phyloP scores from a whole-genome alignment of 2,797 vertebrate genomes.

The Urocyon cinereoargenteus region DNA sequence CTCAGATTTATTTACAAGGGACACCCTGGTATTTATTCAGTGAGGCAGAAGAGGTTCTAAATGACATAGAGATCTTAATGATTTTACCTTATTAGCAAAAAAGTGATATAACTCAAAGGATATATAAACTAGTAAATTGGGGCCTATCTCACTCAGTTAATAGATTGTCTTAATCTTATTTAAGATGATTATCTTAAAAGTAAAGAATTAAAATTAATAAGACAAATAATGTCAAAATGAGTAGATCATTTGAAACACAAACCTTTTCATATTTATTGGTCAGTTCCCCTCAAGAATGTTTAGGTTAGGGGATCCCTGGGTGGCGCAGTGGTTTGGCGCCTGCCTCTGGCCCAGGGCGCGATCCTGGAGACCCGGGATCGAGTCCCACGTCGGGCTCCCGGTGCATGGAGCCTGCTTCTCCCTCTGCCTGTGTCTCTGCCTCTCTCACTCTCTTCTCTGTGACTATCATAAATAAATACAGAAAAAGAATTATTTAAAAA shows the following conservation, averaged over 20 bases:
- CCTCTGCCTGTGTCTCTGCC: too few relatives aligned
- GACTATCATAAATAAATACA: too few relatives aligned
- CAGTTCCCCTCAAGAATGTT: background rate
- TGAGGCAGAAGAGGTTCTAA: background rate
- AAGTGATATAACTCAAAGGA: background rate
- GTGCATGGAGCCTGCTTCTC: too few relatives aligned
- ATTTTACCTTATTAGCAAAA: constrained; percentile 5
- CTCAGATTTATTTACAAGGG: background rate
- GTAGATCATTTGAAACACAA: constrained; percentile 37
- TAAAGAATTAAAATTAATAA: constrained; percentile 38
- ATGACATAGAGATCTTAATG: background rate
- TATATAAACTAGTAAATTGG: background rate
- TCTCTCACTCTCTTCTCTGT: too few relatives aligned
- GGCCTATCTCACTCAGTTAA: constrained; percentile 22
- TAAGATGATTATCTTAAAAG: constrained; percentile 32
- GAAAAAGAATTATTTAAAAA: too few relatives aligned
- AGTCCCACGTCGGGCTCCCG: too few relatives aligned
- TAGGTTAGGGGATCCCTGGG: too few relatives aligned
- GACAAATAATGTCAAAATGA: background rate
- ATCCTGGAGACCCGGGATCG: too few relatives aligned
- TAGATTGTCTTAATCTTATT: constrained; percentile 26
- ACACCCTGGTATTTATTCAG: background rate
- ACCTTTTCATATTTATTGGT: constrained; percentile 31
- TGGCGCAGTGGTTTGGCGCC: too few relatives aligned
- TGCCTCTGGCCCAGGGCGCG: too few relatives aligned